These are phyloP conservation scores for Heterodera carotae DNA, from an alignment of 1,140 invertebrate genomes.

Conservation along the genomic window DNA sequence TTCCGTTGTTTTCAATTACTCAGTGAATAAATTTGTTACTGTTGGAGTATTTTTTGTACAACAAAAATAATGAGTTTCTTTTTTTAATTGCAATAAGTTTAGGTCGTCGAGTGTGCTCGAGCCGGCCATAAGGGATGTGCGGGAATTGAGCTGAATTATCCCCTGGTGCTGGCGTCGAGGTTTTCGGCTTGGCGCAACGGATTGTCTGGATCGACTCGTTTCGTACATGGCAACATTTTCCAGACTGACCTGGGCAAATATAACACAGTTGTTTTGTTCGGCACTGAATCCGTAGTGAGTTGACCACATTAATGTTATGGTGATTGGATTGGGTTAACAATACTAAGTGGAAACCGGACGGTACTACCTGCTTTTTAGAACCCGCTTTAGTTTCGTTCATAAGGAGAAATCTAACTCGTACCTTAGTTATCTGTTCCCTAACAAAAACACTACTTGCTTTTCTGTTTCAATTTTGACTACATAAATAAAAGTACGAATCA, in stretches of 20 bases:
- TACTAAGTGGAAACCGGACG: too few relatives aligned
- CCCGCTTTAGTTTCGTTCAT: too few relatives aligned
- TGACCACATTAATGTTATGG: neutral
- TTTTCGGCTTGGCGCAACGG: constrained; percentile 33
- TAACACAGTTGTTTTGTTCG: constrained; percentile 57
- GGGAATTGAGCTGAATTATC: constrained; percentile 58
- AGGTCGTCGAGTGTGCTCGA: constrained; percentile 59
- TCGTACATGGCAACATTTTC: constrained; percentile 54
- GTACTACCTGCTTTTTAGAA: too few relatives aligned
- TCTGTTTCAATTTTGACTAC: too few relatives aligned
- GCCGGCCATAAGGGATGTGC: constrained; percentile 38
- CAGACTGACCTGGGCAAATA: constrained; percentile 53
- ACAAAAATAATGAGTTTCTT: neutral
- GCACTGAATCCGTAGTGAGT: constrained; percentile 58
- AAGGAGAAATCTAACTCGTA: too few relatives aligned
- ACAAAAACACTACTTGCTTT: too few relatives aligned
- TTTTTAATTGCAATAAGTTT: neutral
- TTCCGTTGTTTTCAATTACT: too few relatives aligned
- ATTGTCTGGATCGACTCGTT: constrained; percentile 28
- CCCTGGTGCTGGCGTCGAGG: constrained; percentile 59
- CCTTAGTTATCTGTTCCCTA: too few relatives aligned
- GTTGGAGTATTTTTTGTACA: neutral
- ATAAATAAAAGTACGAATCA: too few relatives aligned
- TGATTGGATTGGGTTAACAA: too few relatives aligned
- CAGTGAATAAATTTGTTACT: too few relatives aligned